phyloP scores from a whole-genome alignment of 2,797 vertebrate genomes.

The Mallotus villosus region DNA sequence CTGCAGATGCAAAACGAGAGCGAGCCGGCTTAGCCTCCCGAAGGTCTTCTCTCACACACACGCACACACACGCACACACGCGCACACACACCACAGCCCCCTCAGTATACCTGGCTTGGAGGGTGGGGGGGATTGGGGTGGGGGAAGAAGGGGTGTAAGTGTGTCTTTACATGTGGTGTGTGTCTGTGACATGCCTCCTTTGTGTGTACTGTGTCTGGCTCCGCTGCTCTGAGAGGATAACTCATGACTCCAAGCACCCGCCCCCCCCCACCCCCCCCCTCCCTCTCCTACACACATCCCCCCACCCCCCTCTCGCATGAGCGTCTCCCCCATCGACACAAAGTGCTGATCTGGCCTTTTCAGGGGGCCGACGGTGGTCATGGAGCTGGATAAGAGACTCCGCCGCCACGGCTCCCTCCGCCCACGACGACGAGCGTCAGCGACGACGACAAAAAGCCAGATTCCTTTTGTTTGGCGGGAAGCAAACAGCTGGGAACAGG shows the following conservation, averaged over 20 bases:
- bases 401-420: slow-evolving; percentile 57
- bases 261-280: not conserved
- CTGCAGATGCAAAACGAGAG: slow-evolving; percentile 79
- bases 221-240: slow-evolving; percentile 50
- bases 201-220: slow-evolving; percentile 55
- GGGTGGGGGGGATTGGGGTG: too few species aligned
- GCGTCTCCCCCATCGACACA: slow-evolving; percentile 62
- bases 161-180: slow-evolving; percentile 71
- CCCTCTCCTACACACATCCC: slow-evolving; percentile 46
- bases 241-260: slow-evolving; percentile 54
- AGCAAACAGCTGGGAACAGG: slow-evolving; percentile 77
- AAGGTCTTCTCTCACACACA: not conserved
- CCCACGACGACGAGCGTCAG: slow-evolving; percentile 57
- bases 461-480: slow-evolving; percentile 75
- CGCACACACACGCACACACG: slow-evolving; percentile 41
- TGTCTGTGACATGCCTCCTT: slow-evolving; percentile 57
- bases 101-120: slow-evolving; percentile 40
- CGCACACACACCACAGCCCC: slow-evolving; percentile 54
- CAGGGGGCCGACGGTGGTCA: slow-evolving; percentile 62
- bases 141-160: too few species aligned
- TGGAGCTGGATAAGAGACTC: slow-evolving; percentile 68
- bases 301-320: slow-evolving; percentile 49
- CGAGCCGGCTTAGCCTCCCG: slow-evolving; percentile 59
- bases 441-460: slow-evolving; percentile 59
- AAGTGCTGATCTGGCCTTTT: slow-evolving; percentile 69